Conservation (phyloP, 2,113 vertebrate species). For the Bambusicola thoracicus region DNA sequence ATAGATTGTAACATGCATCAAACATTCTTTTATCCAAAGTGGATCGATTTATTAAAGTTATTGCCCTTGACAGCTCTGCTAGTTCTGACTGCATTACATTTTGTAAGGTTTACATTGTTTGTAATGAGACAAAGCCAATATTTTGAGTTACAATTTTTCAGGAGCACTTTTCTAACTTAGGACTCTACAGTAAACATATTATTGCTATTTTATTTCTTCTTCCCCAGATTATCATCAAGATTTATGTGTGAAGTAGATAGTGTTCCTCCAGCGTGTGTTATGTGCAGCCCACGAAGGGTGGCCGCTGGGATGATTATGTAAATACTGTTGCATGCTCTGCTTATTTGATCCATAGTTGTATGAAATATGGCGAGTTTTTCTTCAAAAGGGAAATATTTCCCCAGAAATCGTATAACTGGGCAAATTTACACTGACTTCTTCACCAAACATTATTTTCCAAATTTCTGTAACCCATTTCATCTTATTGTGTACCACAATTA, state of each 20-base stretch:
- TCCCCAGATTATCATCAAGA: slow-evolving; percentile 33
- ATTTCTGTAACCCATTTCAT: slow-evolving; percentile 9
- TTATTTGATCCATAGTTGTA: slow-evolving; percentile 43
- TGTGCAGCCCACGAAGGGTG: background rate
- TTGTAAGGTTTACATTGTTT: slow-evolving; percentile 35
- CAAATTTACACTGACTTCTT: slow-evolving; percentile 25
- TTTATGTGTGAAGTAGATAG: slow-evolving; percentile 28
- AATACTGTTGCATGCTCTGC: slow-evolving; percentile 70
- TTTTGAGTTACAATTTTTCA: slow-evolving; percentile 36
- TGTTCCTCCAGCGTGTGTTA: slow-evolving; percentile 53
- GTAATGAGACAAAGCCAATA: background rate
- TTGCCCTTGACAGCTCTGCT: slow-evolving; percentile 6
- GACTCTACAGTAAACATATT: background rate
- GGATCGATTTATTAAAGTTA: slow-evolving; percentile 22
- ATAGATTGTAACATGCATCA: slow-evolving; percentile 31
- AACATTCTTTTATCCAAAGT: slow-evolving; percentile 1
- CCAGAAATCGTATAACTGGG: slow-evolving; percentile 20
- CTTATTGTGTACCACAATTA: background rate
- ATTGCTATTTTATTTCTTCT: slow-evolving; percentile 49
- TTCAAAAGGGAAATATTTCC: slow-evolving; percentile 34
- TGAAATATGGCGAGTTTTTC: slow-evolving; percentile 8
- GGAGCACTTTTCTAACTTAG: slow-evolving; percentile 27
- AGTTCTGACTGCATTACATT: slow-evolving; percentile 18
- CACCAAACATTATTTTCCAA: background rate
- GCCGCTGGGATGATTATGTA: slow-evolving; percentile 31